A percentile compares a stretch with the other conserved stretches of the same genome.
Conservation (phyloP, 2,797 vertebrate species). For the Percopsis omiscomaycus region DNA sequence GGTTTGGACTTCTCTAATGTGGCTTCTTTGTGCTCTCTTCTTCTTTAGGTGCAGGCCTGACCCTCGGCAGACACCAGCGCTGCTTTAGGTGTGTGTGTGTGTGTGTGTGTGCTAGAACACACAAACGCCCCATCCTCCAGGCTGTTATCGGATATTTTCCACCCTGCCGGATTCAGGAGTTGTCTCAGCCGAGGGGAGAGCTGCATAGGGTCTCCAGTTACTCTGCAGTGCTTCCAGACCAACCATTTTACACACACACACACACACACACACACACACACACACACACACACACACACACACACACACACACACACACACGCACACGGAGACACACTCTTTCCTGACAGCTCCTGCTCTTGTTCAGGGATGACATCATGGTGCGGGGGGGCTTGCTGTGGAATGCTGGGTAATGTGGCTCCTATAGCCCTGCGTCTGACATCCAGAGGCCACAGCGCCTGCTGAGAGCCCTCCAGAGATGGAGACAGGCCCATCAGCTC, state of each 20-base stretch:
- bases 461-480: constrained; percentile 23
- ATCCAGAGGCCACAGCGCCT: constrained; percentile 5
- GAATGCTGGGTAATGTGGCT: constrained; percentile 9
- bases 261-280: constrained; percentile 10
- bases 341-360: constrained; percentile 7
- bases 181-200: constrained; percentile 38
- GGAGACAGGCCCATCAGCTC: constrained; percentile 28
- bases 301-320: constrained; percentile 8
- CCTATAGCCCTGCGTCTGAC: constrained; percentile 21
- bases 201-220: constrained; percentile 41
- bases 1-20: constrained; percentile 8
- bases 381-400: constrained; percentile 14
- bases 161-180: constrained; percentile 42
- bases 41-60: constrained; percentile 55
- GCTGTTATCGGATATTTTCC: constrained; percentile 36
- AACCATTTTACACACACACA: constrained; percentile 6
- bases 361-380: constrained; percentile 57
- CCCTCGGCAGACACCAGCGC: constrained; percentile 30
- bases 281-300: constrained; percentile 13
- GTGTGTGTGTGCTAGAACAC: background rate
- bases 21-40: constrained; percentile 29
- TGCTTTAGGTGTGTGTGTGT: background rate
- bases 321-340: background rate
- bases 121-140: constrained; percentile 9
- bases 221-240: constrained; percentile 15